Conservation (phyloP, 2,797 vertebrate genomes). For the Rhabdomys pumilio region DNA sequence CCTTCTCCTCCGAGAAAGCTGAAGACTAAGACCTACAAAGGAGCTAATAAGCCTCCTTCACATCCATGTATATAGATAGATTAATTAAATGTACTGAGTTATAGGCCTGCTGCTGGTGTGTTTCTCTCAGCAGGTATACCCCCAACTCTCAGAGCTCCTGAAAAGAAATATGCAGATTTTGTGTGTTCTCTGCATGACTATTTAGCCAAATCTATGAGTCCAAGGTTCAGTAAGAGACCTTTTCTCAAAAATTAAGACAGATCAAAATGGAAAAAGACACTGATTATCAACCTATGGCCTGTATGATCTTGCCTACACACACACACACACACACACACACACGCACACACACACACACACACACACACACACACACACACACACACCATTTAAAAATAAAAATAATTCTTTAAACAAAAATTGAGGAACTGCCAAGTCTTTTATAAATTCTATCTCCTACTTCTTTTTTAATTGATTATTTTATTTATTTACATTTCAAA, state of each 20-base stretch:
- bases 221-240: not conserved
- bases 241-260: not conserved
- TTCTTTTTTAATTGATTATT: too few species aligned
- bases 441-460: not conserved
- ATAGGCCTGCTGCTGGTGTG: not conserved
- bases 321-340: not conserved
- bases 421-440: not conserved
- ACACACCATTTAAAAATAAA: not conserved
- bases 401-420: not conserved
- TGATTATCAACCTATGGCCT: not conserved
- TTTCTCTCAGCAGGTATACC: not conserved
- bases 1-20: too few species aligned
- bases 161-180: not conserved
- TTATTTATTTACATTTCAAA: not conserved
- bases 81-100: too few species aligned
- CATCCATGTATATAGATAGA: too few species aligned
- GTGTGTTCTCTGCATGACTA: not conserved
- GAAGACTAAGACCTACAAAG: not conserved
- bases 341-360: not conserved
- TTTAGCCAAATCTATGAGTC: too few species aligned
- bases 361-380: not conserved
- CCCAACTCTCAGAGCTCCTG: too few species aligned
- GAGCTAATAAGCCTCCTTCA: too few species aligned
- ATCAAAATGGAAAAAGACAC: not conserved
- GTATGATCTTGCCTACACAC: not conserved